These are phyloP conservation scores for Onychomys torridus DNA, from an alignment of 2,797 vertebrate species.

Conservation along the genomic window DNA sequence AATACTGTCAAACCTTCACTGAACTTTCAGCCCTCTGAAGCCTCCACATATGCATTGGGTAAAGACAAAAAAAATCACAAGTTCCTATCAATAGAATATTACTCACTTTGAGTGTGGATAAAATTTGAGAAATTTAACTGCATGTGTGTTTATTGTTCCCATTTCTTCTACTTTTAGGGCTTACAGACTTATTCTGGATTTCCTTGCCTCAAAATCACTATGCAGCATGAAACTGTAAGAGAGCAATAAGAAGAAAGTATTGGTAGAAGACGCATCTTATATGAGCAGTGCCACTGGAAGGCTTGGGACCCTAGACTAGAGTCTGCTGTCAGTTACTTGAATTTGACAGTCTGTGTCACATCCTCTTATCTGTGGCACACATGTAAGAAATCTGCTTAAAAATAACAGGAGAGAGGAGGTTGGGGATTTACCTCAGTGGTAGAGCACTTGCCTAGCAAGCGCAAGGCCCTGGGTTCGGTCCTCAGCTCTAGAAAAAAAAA, in stretches of 20 bases:
- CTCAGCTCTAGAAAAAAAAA: too few species aligned
- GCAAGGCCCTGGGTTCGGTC: too few species aligned
- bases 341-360: not conserved
- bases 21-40: not conserved
- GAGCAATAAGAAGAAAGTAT: not conserved
- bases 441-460: too few species aligned
- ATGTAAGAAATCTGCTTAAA: not conserved
- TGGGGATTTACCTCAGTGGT: too few species aligned
- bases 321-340: not conserved
- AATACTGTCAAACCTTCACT: not conserved
- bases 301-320: not conserved
- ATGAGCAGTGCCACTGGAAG: not conserved
- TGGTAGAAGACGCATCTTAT: not conserved
- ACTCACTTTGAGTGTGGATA: not conserved
- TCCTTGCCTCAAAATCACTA: not conserved
- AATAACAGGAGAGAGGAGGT: not conserved
- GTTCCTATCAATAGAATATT: not conserved
- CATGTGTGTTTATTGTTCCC: not conserved
- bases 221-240: not conserved
- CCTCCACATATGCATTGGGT: not conserved
- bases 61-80: not conserved
- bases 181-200: not conserved
- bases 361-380: not conserved
- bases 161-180: not conserved
- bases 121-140: conserved; percentile 14